Conservation (phyloP, 2,113 vertebrate genomes). For the Mormoops blainvillei region DNA sequence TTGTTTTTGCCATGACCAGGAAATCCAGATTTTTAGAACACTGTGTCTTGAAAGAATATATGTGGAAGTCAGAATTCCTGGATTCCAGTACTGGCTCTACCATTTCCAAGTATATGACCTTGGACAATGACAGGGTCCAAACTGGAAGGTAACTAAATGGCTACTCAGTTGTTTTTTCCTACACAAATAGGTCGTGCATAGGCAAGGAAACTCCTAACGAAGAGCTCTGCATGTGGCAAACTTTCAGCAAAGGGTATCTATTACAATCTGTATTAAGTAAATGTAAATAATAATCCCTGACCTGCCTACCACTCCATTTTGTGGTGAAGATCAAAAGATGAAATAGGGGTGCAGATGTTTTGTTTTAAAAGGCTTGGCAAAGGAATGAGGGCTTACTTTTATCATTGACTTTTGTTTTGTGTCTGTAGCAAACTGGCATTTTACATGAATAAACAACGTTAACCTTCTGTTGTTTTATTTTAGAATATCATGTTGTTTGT, state of each 20-base stretch:
- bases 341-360: background rate
- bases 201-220: background rate
- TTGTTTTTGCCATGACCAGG: background rate
- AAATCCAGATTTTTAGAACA: slow-evolving; percentile 15
- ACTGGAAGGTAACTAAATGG: background rate
- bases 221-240: background rate
- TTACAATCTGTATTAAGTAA: background rate
- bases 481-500: slow-evolving; percentile 68
- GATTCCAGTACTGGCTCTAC: background rate
- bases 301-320: background rate
- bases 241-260: background rate
- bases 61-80: background rate
- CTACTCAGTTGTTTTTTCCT: background rate
- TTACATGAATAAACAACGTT: background rate
- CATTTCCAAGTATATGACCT: background rate
- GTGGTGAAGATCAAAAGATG: background rate
- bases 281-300: background rate
- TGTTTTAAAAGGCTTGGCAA: background rate
- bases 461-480: slow-evolving; percentile 59
- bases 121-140: background rate
- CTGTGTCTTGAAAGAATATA: background rate
- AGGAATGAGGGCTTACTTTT: background rate
- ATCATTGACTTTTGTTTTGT: background rate
- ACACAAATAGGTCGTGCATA: background rate
- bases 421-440: background rate